phyloP scores from a whole-genome alignment of 2,888 invertebrate species.

The Parthenolecanium corni region DNA sequence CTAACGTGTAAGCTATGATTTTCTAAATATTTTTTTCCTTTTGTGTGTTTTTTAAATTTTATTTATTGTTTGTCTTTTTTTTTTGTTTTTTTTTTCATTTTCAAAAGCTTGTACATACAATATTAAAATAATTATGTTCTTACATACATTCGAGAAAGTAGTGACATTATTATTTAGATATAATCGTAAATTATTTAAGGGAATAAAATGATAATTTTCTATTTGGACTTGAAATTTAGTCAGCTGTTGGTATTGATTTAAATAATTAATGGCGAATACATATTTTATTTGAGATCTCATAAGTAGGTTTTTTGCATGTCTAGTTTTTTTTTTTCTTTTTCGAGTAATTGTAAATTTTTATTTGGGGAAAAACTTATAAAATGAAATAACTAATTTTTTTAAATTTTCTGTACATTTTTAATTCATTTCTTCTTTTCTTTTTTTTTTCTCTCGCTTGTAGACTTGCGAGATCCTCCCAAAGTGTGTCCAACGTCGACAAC shows the following conservation, averaged over 20 bases:
- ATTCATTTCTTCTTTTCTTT: not conserved
- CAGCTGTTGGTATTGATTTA: not conserved
- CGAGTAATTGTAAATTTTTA: not conserved
- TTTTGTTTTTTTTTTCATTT: not conserved
- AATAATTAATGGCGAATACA: not conserved
- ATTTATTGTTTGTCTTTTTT: not conserved
- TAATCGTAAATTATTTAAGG: too few species aligned
- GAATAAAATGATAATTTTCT: too few species aligned
- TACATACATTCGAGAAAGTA: too few species aligned
- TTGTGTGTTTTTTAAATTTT: not conserved
- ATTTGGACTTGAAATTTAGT: too few species aligned
- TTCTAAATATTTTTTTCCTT: slow-evolving; percentile 5
- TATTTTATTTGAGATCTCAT: not conserved
- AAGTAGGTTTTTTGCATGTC: too few species aligned
- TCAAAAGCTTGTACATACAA: not conserved
- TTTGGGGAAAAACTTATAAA: not conserved
- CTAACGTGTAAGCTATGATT: slow-evolving; percentile 28
- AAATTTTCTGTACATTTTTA: not conserved
- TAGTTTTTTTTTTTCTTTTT: too few species aligned
- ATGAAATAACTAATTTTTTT: not conserved
- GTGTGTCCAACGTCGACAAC: slow-evolving; percentile 11
- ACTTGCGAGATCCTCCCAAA: slow-evolving; percentile 29
- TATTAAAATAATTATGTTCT: not conserved
- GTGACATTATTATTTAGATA: too few species aligned
- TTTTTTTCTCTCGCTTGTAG: not conserved